phyloP scores from a whole-genome alignment of 2,888 invertebrate species.

The Diaperis boleti region DNA sequence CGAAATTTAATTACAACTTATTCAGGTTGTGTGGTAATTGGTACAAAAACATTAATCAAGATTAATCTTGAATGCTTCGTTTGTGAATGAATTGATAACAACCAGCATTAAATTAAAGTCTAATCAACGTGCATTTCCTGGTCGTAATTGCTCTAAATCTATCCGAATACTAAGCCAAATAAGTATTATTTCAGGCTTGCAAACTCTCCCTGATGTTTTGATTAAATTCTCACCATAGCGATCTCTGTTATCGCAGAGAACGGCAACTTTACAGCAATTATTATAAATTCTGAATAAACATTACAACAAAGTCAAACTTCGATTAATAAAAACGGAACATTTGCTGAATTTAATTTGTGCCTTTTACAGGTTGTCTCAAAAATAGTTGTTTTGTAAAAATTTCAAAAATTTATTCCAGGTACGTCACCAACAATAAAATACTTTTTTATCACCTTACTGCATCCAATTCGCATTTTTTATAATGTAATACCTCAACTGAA shows the following conservation, averaged over 20 bases:
- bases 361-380: too few relatives aligned
- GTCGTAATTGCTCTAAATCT: constrained; percentile 11
- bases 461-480: too few relatives aligned
- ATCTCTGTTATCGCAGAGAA: constrained; percentile 2
- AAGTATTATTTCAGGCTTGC: constrained; percentile 12
- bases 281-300: not conserved
- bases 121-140: constrained; percentile 33
- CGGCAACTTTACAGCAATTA: not conserved
- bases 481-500: too few relatives aligned
- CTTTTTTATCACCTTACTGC: too few relatives aligned
- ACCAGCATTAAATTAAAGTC: constrained; percentile 27
- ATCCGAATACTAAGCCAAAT: not conserved
- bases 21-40: constrained; percentile 21
- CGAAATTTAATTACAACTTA: constrained; percentile 19
- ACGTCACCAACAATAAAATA: too few relatives aligned
- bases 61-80: constrained; percentile 32
- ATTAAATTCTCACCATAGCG: constrained; percentile 11
- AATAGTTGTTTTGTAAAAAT: too few relatives aligned
- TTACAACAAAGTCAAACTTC: not conserved
- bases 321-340: not conserved
- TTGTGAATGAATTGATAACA: constrained; percentile 32
- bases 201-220: not conserved
- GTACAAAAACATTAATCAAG: constrained; percentile 25
- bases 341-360: too few relatives aligned
- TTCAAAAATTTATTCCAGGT: too few relatives aligned